phyloP scores from a whole-genome alignment of 1,140 invertebrate species.

The Panagrolaimus sp. region DNA sequence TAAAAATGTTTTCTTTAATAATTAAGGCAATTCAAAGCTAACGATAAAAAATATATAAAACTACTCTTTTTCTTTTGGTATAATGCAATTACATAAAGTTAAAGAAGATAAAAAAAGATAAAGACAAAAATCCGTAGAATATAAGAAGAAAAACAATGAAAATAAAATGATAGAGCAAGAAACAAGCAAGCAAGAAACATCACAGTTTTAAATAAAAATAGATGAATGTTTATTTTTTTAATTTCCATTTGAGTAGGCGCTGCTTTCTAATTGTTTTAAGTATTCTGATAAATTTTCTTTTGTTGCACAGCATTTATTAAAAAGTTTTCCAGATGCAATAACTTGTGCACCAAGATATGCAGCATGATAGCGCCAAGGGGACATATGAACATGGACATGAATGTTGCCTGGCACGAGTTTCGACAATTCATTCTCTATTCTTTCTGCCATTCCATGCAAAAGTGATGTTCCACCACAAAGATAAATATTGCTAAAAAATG shows the following conservation, averaged over 20 bases:
- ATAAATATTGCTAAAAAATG: slow-evolving; percentile 63
- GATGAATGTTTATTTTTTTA: background rate
- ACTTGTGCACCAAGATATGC: slow-evolving; percentile 66
- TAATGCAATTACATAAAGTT: too few species aligned
- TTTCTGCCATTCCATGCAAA: slow-evolving; percentile 66
- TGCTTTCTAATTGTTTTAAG: slow-evolving; percentile 26
- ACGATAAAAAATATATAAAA: too few species aligned
- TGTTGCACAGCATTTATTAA: slow-evolving; percentile 62
- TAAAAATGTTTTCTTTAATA: too few species aligned
- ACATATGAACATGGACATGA: slow-evolving; percentile 36
- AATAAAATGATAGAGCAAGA: too few species aligned
- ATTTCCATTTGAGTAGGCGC: slow-evolving; percentile 10
- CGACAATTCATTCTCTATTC: slow-evolving; percentile 65
- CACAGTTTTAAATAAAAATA: too few species aligned
- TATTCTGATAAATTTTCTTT: slow-evolving; percentile 38
- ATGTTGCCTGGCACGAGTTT: slow-evolving; percentile 66
- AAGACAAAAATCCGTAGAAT: too few species aligned
- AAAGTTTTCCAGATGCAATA: slow-evolving; percentile 63
- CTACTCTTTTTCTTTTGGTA: too few species aligned
- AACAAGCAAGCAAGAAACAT: too few species aligned
- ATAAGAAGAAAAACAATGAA: too few species aligned
- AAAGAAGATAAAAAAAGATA: too few species aligned
- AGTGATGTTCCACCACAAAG: slow-evolving; percentile 66
- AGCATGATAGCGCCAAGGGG: slow-evolving; percentile 63
- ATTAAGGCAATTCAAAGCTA: too few species aligned